Evolutionary conservation across 2,113 vertebrate genomes (phyloP), one percentile per base, ranked within the genome.

Genomic region (Sylvilagus bachmani): DNA sequence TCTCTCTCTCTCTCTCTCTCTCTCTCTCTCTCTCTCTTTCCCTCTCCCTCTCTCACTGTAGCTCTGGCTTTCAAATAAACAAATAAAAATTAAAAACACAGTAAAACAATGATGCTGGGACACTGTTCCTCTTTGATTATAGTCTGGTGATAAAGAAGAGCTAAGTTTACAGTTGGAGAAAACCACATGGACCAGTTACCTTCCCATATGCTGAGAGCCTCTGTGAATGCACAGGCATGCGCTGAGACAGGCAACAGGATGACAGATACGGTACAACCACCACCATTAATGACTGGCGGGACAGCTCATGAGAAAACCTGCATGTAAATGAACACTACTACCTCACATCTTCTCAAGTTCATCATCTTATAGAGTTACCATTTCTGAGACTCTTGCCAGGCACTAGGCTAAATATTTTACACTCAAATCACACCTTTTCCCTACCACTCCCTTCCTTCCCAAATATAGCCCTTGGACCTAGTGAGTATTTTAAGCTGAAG

Each of bases 371-470:
- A 77, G 25, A 67, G 33, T 69, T 69, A 62, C 33, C 7, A 27
- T 33, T 90, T 88, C 33, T 92, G 33, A 77, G 93, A 58, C 24
- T 84, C 69, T 51, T 82, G 38, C 25, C 78, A 25, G 51, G 44
- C 44, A 90, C 36, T 19, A 89, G 29, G 5, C 74, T 92, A 62
- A 36, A 61, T 38, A 55, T 10, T 71, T 77, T 49, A 25, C 14
- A 31, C 11, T 67, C 38, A 38, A 58, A 58, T 58, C 55, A 14
- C 55, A 58, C 19, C 14, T 19, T 58, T 58, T 58, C 55, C 19
- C 17, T 19, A 58, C 19, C 55, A 58, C 55, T 58, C 14, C 55
- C 55, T 19, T 58, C 55, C 19, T 19, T 19, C 25, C 53, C n/a
- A 61, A 62, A 51, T 33, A 36, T 31, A 24, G 31, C 17, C 29